Conservation (phyloP, 2,113 vertebrate genomes). For the Scytalopus superciliaris region DNA sequence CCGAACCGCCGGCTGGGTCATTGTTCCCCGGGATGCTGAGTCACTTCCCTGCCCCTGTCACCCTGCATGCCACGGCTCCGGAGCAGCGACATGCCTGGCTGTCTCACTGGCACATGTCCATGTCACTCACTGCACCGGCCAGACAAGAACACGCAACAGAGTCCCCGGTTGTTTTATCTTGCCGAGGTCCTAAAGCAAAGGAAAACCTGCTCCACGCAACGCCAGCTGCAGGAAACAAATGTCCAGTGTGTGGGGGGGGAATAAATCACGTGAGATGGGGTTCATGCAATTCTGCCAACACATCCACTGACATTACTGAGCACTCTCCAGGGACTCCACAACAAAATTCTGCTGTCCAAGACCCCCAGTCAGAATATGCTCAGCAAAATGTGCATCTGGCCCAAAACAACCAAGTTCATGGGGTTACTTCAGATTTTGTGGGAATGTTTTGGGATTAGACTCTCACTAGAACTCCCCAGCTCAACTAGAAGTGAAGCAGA, state of each 20-base stretch:
- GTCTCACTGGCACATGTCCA: rapidly evolving
- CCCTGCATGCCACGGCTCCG: neutral
- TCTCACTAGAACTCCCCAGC: neutral
- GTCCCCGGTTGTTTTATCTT: neutral
- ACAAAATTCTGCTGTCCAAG: neutral
- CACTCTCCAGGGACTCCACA: neutral
- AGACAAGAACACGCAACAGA: neutral
- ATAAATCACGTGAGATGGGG: neutral
- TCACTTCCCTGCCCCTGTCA: neutral
- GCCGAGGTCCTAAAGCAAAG: neutral
- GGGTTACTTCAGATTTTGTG: neutral
- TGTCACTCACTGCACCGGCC: neutral
- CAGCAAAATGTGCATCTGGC: neutral
- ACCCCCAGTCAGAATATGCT: neutral
- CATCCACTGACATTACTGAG: neutral
- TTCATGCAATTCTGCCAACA: neutral
- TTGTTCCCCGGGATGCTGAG: neutral
- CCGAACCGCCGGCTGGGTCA: neutral
- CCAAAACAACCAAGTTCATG: rapidly evolving
- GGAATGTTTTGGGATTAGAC: neutral
- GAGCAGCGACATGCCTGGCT: neutral
- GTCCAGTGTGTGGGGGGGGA: rapidly evolving
- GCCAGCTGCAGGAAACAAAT: neutral
- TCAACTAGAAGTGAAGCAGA: neutral
- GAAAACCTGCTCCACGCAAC: neutral